Evolutionary conservation across 2,888 invertebrate genomes (phyloP), one percentile per base, ranked within the genome.

Genomic region (Hydrotaea cyrtoneurina): DNA sequence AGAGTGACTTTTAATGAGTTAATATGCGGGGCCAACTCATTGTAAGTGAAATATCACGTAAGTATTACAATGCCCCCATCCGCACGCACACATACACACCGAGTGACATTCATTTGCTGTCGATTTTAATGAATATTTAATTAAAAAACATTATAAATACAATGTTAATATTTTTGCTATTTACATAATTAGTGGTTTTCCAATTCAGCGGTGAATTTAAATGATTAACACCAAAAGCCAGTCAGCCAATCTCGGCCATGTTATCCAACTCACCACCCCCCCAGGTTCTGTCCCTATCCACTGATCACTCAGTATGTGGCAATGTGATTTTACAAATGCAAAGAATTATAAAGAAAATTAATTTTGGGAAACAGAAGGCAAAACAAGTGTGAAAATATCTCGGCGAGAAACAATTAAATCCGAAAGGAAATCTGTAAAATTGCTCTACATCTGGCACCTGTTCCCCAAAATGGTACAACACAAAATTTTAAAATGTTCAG

Each of bases 1-100:
- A 21, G 78, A 75, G 78, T 83, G 82, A 83, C 83, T 82, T 81
- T 86, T 86, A 85, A 86, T 85, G 79, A 83, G 78, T 82, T 74
- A 36, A 82, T 79, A 64, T 64, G 55, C 53, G 19, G n/a, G 31
- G 36, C 39, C n/a, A 26, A 15, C 0, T 57, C 39, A n/a, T 46
- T 66, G 66, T 31, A 31, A 2, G 31, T 7, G n/a, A 17, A 31
- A 26, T 23, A 72, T 31, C 50, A 72, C 53, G 62, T 62, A 62
- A 62, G 31, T 62, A 62, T 59, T 59, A 59, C 23, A 26, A 23
- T 23, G 23, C 62, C 31, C 62, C 17, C 31, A 4, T 15, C 17
- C 31, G 13, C 10, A 26, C 15, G 59, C 8, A 7, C 21, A n/a
- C 57, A 7, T 23, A 57, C 23, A 19, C 23, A 57, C 53, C 31